Evolutionary conservation across 2,888 invertebrate genomes (phyloP), one percentile per base, ranked within the genome.

Genomic region (Ormyrus rosae): DNA sequence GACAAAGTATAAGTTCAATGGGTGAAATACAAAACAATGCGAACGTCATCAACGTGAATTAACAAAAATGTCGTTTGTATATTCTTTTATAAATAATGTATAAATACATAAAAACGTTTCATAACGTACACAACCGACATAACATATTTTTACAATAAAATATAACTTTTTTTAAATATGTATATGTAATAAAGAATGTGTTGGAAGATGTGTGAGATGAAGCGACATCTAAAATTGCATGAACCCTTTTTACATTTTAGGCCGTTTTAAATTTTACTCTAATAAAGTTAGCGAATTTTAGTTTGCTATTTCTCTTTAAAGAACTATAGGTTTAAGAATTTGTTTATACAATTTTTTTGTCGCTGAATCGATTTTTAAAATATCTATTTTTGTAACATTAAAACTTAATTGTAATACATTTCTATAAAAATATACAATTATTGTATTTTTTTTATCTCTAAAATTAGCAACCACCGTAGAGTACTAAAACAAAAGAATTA

Each of bases 341-440:
- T n/a, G 9, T 63, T 45, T 61, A 45, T 34, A 10, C 45, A 7
- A 19, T 19, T 55, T 48, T 56, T 34, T 19, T 10, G 48, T 13
- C 19, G 19, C 19, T 19, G 19, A 63, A 69, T 55, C 55, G 9
- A n/a, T 45, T 34, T 63, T 7, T 8, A 55, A 69, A 55, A 68
- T 55, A 51, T 70, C 11, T 51, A 10, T 34, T 51, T 77, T 64
- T 34, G 46, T 65, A 67, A 72, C 56, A 70, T 60, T 60, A 75
- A 56, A 51, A 50, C 71, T 71, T 75, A 65, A 76, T 61, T 50
- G 2, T 53, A 65, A 65, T 74, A 74, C 51, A 63, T 55, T 70
- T 81, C 51, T 74, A 78, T 78, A 81, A 81, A 81, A 81, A 78
- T 81, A 81, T 81, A 70, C 70, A 78, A 60, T 70, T 65, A 11